A percentile compares a stretch with the other conserved stretches of the same genome.
These are phyloP conservation scores for rabbit (Oryctolagus cuniculus) DNA, from an alignment of 2,113 vertebrate genomes.

Conservation along the genomic window DNA sequence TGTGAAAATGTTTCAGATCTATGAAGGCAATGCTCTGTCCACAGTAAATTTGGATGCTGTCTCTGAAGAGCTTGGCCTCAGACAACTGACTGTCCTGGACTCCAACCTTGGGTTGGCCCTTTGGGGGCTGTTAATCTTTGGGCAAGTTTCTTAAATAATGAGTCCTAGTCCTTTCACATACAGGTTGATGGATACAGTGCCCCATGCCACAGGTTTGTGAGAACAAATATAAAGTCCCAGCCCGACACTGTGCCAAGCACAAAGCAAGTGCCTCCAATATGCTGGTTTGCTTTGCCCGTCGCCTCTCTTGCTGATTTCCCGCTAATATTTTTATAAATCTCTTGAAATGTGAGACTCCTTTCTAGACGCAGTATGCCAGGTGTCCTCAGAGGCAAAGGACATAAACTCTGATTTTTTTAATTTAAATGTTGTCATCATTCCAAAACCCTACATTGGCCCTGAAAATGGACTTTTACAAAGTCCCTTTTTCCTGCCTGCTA, in stretches of 20 bases:
- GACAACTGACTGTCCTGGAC: neutral
- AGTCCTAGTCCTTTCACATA: neutral
- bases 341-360: neutral
- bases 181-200: neutral
- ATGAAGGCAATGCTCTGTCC: neutral
- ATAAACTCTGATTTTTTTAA: neutral
- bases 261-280: neutral
- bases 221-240: neutral
- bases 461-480: neutral
- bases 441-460: neutral
- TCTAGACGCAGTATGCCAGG: neutral
- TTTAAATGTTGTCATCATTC: neutral
- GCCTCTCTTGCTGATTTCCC: neutral
- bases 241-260: neutral
- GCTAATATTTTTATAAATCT: neutral
- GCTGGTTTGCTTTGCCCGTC: neutral
- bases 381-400: neutral
- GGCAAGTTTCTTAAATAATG: conserved; percentile 18
- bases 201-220: neutral
- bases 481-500: neutral
- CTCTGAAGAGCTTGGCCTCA: neutral
- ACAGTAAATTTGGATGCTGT: neutral
- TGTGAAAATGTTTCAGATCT: neutral
- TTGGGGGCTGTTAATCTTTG: neutral
- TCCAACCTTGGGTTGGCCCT: neutral